These are phyloP conservation scores for Hypocryptadius cinnamomeus DNA, from an alignment of 2,113 vertebrate genomes.

Conservation along the genomic window DNA sequence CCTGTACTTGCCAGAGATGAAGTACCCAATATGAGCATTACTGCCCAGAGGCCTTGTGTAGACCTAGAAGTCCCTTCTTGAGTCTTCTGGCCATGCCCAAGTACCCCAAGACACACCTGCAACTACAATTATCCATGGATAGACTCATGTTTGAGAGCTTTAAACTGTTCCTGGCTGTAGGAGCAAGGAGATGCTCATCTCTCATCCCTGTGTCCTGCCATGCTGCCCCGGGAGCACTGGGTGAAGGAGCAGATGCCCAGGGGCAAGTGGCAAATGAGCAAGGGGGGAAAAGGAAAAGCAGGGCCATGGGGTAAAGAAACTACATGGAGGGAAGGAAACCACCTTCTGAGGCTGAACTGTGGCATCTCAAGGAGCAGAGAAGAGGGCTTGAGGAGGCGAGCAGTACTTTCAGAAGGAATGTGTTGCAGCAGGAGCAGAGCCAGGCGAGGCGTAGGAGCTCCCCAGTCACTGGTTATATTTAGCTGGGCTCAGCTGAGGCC, in stretches of 20 bases:
- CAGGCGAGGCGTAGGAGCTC: background rate
- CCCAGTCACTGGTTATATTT: background rate
- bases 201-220: background rate
- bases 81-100: background rate
- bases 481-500: background rate
- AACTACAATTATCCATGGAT: background rate
- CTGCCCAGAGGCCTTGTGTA: background rate
- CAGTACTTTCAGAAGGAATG: background rate
- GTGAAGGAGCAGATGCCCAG: background rate
- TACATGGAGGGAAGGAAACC: background rate
- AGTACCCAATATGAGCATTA: background rate
- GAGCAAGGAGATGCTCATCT: background rate
- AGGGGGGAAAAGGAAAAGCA: background rate
- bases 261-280: background rate
- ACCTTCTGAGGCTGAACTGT: background rate
- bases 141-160: background rate
- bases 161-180: background rate
- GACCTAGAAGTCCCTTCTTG: background rate
- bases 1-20: background rate
- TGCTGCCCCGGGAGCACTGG: accelerated
- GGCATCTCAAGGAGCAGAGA: background rate
- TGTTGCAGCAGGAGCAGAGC: accelerated
- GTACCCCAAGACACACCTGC: background rate
- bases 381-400: background rate
- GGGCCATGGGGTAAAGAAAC: background rate